Conservation (phyloP, 2,888 invertebrate genomes). For the Anticlea derivata region DNA sequence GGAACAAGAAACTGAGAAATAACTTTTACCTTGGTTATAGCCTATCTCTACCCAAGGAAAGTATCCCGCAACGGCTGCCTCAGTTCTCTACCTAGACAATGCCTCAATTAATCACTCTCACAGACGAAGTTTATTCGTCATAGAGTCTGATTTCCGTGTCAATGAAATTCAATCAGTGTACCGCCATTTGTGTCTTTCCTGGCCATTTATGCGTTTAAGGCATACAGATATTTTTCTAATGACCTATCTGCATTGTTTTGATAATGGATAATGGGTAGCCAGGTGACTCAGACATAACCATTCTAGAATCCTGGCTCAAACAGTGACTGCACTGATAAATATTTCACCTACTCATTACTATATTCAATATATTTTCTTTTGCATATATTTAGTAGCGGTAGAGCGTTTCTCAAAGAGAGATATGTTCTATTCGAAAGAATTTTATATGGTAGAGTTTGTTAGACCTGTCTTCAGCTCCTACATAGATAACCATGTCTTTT, state of each 20-base stretch:
- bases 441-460: too few species aligned
- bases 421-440: too few species aligned
- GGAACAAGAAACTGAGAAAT: too few species aligned
- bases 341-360: not conserved
- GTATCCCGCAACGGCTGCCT: not conserved
- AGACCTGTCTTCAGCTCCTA: too few species aligned
- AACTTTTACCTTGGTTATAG: too few species aligned
- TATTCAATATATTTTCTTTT: too few species aligned
- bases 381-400: too few species aligned
- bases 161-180: constrained; percentile 41
- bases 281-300: constrained; percentile 28
- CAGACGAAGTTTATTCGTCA: constrained; percentile 4
- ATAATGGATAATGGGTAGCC: constrained; percentile 28
- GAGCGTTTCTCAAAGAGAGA: too few species aligned
- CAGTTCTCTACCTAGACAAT: not conserved
- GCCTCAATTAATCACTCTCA: not conserved
- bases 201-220: constrained; percentile 41
- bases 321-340: not conserved
- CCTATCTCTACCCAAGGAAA: not conserved
- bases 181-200: constrained; percentile 51
- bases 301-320: constrained; percentile 12
- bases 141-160: constrained; percentile 32
- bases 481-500: too few species aligned
- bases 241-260: constrained; percentile 38
- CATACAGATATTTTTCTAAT: constrained; percentile 41